These are phyloP conservation scores for Sus cebifrons DNA, from an alignment of 2,797 vertebrate genomes.

Conservation along the genomic window DNA sequence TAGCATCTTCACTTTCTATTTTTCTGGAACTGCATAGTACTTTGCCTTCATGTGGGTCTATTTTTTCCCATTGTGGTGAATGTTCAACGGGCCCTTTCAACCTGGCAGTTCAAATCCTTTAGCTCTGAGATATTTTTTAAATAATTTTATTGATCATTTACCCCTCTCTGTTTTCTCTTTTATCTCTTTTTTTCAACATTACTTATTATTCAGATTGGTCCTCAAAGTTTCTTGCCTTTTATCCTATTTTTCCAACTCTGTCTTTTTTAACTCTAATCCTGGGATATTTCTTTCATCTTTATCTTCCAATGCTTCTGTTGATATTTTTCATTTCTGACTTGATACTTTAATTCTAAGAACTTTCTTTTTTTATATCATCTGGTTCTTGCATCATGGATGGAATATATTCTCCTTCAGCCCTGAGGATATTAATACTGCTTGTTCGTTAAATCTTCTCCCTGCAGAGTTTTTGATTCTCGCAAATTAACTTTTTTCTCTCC, in stretches of 20 bases:
- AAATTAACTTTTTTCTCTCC: conserved; percentile 52
- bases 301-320: conserved; percentile 26
- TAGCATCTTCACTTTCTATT: not conserved
- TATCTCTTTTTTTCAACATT: conserved; percentile 7
- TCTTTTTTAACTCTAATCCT: conserved; percentile 19
- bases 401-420: conserved; percentile 45
- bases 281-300: conserved; percentile 33
- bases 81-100: not conserved
- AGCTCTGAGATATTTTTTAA: conserved; percentile 21
- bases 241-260: not conserved
- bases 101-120: not conserved
- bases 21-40: conserved; percentile 20
- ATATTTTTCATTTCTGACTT: conserved; percentile 28
- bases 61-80: not conserved
- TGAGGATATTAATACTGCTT: conserved; percentile 31
- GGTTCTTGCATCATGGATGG: not conserved
- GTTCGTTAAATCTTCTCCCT: conserved; percentile 21
- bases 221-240: conserved; percentile 55
- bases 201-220: not conserved
- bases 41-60: not conserved
- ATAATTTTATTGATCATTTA: not conserved
- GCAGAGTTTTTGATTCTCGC: conserved; percentile 36
- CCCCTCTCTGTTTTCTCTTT: not conserved
- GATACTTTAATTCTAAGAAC: conserved; percentile 32
- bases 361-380: not conserved